Conservation (phyloP, 2,113 vertebrate genomes). For the Clarias macrocephalus region DNA sequence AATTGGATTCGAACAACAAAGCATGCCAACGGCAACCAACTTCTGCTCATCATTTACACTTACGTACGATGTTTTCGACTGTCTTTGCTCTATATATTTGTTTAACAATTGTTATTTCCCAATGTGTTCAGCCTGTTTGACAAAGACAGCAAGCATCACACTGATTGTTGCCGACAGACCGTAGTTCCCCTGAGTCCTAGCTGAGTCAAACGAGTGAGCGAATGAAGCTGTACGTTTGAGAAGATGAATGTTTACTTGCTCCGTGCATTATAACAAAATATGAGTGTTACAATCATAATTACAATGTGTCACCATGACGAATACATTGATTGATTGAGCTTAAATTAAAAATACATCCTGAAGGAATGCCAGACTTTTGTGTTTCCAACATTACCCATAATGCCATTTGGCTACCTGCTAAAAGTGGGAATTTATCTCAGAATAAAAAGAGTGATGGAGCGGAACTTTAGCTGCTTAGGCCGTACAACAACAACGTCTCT, state of each 20-base stretch:
- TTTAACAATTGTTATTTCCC: neutral
- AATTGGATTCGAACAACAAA: neutral
- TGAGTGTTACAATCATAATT: neutral
- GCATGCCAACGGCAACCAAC: neutral
- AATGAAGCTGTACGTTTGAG: slow-evolving; percentile 39
- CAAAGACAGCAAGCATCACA: slow-evolving; percentile 41
- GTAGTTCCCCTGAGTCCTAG: slow-evolving; percentile 63
- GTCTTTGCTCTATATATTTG: neutral
- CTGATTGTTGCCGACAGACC: slow-evolving; percentile 61
- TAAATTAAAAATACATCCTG: neutral
- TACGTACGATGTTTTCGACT: neutral
- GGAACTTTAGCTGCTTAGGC: neutral
- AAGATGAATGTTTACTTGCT: slow-evolving; percentile 58
- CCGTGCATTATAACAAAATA: slow-evolving; percentile 19
- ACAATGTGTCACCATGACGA: slow-evolving; percentile 38
- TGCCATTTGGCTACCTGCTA: neutral
- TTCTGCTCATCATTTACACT: neutral
- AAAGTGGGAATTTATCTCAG: neutral
- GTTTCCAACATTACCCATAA: neutral
- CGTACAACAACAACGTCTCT: neutral
- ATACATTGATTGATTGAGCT: slow-evolving; percentile 41
- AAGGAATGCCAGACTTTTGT: neutral
- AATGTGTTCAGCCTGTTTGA: slow-evolving; percentile 11
- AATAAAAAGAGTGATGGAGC: neutral
- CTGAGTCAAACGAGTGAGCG: slow-evolving; percentile 17